Conservation (phyloP, 2,797 vertebrate species). For the Danio kyathit region DNA sequence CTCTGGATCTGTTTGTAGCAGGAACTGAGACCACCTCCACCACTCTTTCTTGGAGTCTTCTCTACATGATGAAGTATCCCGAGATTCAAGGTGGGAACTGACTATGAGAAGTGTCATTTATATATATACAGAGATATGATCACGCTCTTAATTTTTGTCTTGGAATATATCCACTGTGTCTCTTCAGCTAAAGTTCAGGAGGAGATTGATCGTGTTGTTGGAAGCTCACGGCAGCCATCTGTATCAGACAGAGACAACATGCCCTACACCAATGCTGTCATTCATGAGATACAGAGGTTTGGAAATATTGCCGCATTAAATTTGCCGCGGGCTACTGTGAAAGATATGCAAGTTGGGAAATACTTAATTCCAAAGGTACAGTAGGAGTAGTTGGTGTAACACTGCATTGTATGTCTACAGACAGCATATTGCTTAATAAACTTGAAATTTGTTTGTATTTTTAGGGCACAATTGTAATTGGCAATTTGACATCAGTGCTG, state of each 20-base stretch:
- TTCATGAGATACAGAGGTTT: slow-evolving; percentile 80
- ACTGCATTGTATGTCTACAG: not conserved
- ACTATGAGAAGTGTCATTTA: slow-evolving; percentile 57
- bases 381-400: not conserved
- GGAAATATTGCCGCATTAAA: slow-evolving; percentile 75
- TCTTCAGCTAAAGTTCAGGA: slow-evolving; percentile 71
- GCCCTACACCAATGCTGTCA: slow-evolving; percentile 74
- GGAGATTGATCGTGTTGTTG: slow-evolving; percentile 72
- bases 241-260: slow-evolving; percentile 68
- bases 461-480: slow-evolving; percentile 71
- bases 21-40: slow-evolving; percentile 78
- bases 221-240: slow-evolving; percentile 65
- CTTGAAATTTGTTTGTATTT: not conserved
- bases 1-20: slow-evolving; percentile 76
- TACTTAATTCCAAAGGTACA: slow-evolving; percentile 83
- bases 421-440: not conserved
- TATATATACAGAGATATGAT: not conserved
- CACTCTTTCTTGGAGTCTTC: slow-evolving; percentile 83
- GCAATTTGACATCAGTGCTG: slow-evolving; percentile 78
- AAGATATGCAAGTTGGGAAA: slow-evolving; percentile 70
- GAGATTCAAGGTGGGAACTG: slow-evolving; percentile 78
- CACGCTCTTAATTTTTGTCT: not conserved
- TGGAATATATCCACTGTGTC: not conserved
- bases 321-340: slow-evolving; percentile 44
- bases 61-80: slow-evolving; percentile 82